Evolutionary conservation across 2,113 vertebrate species (phyloP), one percentile per base, ranked within the genome.

Genomic region (Bombycilla garrulus): DNA sequence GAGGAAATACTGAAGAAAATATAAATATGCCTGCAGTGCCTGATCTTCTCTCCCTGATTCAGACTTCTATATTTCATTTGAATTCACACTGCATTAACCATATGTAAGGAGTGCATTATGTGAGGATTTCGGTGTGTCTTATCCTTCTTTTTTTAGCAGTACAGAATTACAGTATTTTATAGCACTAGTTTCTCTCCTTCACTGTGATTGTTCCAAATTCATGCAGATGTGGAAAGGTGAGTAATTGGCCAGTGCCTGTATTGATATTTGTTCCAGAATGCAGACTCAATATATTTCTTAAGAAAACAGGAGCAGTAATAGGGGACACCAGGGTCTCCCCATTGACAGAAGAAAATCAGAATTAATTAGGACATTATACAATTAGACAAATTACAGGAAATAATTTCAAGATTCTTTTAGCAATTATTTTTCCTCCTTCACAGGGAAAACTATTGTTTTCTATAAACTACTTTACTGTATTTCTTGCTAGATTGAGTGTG

Each of bases 81-180:
- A 86, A 93, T 89, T 81, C 61, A 69, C 81, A 91, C 91, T 92
- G 61, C 58, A 87, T 93, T 93, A 86, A 84, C 81, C 33, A 38
- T 81, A 91, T 61, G 73, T 71, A 77, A 73, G 60, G 58, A 95
- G 64, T 36, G 58, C 69, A 95, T 95, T 84, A 78, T 45, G 60
- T 80, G 70, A 93, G 45, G 65, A 78, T 84, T 84, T 93, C 90
- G 66, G 57, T 81, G 65, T n/a, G 89, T 29, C 25, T 92, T 81
- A 81, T 67, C 56, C 18, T 45, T 74, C 19, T 50, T 58, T 65
- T 72, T 93, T 91, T 58, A 81, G 69, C n/a, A 74, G n/a, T 38
- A 54, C 28, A 53, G 24, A 51, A 91, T 66, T 71, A n/a, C 61
- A 81, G 3, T 70, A 51, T 88, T 94, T 92, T 73, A 42, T 40